Conservation (phyloP, 2,797 vertebrate genomes). For the Hemibagrus guttatus region DNA sequence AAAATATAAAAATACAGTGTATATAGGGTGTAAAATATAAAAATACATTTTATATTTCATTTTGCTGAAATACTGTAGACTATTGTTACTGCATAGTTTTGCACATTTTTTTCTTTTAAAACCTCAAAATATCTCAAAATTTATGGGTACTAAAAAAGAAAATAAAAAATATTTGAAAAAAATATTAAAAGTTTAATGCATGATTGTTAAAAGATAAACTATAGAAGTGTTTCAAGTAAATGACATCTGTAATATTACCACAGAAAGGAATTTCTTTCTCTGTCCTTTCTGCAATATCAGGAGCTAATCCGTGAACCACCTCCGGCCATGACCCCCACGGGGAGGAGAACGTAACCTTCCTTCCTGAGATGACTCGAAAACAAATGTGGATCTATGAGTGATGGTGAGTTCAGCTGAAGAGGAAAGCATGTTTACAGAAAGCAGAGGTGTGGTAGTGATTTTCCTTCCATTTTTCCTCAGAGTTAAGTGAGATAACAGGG, state of each 20-base stretch:
- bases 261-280: constrained; percentile 51
- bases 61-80: not conserved
- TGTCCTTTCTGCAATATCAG: constrained; percentile 63
- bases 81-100: not conserved
- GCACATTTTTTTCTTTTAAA: not conserved
- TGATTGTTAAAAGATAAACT: not conserved
- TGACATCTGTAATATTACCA: not conserved
- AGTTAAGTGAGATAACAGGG: constrained; percentile 8
- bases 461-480: constrained; percentile 22
- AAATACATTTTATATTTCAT: no score
- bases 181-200: not conserved
- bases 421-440: constrained; percentile 61
- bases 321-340: constrained; percentile 57
- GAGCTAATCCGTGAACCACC: constrained; percentile 16
- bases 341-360: constrained; percentile 64
- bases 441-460: constrained; percentile 48
- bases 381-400: constrained; percentile 28
- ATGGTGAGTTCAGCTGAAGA: constrained; percentile 38
- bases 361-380: constrained; percentile 53
- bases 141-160: not conserved
- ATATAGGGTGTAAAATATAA: no score
- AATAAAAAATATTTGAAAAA: not conserved
- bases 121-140: not conserved
- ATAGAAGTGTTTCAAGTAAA: constrained; percentile 42
- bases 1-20: no score